Evolutionary conservation across 1,140 invertebrate genomes (phyloP).

Genomic region (Proales similis): DNA sequence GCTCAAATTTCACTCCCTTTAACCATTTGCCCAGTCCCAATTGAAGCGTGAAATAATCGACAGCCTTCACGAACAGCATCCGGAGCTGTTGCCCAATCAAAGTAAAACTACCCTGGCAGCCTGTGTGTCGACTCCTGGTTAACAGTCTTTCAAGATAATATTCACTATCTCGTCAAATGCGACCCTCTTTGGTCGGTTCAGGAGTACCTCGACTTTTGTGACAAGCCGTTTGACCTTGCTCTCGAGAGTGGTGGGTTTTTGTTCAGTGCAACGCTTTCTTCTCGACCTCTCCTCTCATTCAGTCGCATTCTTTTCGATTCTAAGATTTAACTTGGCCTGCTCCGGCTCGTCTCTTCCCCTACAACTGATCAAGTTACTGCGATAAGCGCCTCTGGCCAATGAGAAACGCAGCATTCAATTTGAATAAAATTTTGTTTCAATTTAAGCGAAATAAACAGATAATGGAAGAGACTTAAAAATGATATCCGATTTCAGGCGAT

Average conservation of each 20-base stretch:
- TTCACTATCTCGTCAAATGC: conserved; percentile 13
- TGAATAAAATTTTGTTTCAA: too few species aligned
- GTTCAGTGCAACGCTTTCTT: neutral
- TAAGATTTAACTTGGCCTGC: conserved; percentile 35
- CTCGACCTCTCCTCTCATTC: neutral
- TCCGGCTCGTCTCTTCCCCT: conserved; percentile 17
- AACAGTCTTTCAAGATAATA: conserved; percentile 3
- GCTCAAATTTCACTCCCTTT: neutral
- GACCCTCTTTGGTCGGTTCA: neutral
- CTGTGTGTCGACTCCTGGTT: neutral
- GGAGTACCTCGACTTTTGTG: conserved; percentile 15
- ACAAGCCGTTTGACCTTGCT: conserved; percentile 13
- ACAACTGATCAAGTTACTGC: too few species aligned
- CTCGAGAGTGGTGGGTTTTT: conserved; percentile 23
- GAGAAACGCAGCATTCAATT: too few species aligned
- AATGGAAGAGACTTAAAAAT: too few species aligned
- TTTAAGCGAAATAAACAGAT: too few species aligned
- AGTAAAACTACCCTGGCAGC: neutral
- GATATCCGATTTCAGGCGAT: too few species aligned
- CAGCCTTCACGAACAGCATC: conserved; percentile 30
- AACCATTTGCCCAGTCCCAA: neutral
- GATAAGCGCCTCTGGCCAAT: too few species aligned
- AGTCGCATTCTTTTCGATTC: neutral
- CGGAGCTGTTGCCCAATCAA: conserved; percentile 33
- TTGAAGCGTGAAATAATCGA: conserved; percentile 26